phyloP scores from a whole-genome alignment of 2,888 invertebrate genomes.

The Mimachlamys varia region DNA sequence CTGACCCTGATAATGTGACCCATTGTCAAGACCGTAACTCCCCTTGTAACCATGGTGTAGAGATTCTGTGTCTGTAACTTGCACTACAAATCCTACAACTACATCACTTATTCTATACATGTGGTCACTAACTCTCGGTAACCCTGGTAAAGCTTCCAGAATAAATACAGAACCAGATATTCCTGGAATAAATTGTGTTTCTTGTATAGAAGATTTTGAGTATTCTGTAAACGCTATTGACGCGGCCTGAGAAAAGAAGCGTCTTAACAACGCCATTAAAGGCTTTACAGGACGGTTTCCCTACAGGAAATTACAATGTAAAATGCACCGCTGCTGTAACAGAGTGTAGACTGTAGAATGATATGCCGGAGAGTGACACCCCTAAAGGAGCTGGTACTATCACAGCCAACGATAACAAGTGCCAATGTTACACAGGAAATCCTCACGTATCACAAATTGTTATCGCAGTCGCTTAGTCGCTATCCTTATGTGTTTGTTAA shows the following conservation, averaged over 20 bases:
- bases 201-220: not conserved
- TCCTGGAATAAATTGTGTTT: not conserved
- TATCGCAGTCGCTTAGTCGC: not conserved
- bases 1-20: no score
- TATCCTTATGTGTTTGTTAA: not conserved
- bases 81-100: no score
- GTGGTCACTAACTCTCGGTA: not conserved
- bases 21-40: no score
- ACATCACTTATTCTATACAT: not conserved
- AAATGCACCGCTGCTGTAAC: not conserved
- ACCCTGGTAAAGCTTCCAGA: not conserved
- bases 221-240: not conserved
- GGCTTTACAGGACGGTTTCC: not conserved
- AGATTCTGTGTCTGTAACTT: no score
- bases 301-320: not conserved
- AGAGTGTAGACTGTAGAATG: not conserved
- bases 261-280: not conserved
- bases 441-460: constrained; percentile 6
- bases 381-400: not conserved
- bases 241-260: not conserved
- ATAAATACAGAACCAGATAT: constrained; percentile 1
- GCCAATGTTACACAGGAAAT: not conserved
- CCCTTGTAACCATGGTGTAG: no score
- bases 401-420: not conserved
- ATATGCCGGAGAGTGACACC: not conserved